A percentile compares a stretch with the other conserved stretches of the same genome.
Evolutionary conservation across 2,797 vertebrate genomes (phyloP).

Genomic region (Anabacerthia variegaticeps): DNA sequence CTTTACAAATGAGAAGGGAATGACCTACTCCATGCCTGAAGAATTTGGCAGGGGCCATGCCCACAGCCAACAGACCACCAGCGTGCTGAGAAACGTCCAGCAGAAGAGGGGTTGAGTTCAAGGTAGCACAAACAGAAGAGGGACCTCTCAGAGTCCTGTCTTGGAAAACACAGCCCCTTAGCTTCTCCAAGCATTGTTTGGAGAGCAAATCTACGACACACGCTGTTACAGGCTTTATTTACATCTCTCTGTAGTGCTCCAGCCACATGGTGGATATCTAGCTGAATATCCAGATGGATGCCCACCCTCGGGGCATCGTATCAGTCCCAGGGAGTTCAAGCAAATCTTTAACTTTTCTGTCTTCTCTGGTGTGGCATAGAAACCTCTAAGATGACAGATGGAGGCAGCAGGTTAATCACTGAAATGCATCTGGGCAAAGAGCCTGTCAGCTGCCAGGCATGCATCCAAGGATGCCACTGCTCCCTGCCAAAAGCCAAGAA

Average conservation of each 20-base stretch:
- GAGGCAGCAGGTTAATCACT: background rate
- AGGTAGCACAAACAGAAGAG: background rate
- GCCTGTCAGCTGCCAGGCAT: background rate
- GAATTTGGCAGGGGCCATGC: background rate
- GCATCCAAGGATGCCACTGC: background rate
- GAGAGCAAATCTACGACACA: background rate
- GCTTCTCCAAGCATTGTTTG: background rate
- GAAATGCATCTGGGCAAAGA: background rate
- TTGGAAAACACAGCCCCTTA: background rate
- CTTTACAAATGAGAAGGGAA: constrained; percentile 5
- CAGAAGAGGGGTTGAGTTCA: background rate
- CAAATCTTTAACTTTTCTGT: background rate
- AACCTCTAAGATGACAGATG: background rate
- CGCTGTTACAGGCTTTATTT: background rate
- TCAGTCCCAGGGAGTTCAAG: background rate
- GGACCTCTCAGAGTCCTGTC: background rate
- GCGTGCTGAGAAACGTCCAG: accelerated
- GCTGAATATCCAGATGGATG: background rate
- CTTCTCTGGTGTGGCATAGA: background rate
- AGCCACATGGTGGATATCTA: background rate
- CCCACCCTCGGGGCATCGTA: background rate
- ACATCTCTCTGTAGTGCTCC: background rate
- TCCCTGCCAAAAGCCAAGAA: background rate
- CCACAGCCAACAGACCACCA: background rate
- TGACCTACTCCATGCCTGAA: background rate